phyloP scores from a whole-genome alignment of 2,797 vertebrate species.

The Crenuchus spilurus region DNA sequence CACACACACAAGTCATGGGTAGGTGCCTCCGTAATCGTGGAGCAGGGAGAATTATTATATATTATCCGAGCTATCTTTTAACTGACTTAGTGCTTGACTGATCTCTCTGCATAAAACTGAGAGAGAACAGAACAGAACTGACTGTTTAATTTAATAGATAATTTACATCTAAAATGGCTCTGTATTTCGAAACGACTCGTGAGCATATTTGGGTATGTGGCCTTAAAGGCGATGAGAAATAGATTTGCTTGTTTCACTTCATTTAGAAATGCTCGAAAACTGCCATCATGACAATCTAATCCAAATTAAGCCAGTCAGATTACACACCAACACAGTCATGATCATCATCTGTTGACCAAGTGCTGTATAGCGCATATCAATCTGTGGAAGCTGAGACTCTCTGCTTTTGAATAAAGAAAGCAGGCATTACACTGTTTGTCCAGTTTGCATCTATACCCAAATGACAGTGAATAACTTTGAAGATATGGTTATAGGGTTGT shows the following conservation, averaged over 20 bases:
- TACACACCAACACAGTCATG: neutral
- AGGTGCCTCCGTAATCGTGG: slow-evolving; percentile 53
- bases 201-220: slow-evolving; percentile 6
- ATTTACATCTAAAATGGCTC: slow-evolving; percentile 54
- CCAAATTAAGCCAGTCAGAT: neutral
- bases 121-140: slow-evolving; percentile 39
- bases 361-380: neutral
- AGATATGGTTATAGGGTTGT: too few species aligned
- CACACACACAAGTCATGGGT: slow-evolving; percentile 42
- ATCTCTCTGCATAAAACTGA: slow-evolving; percentile 18
- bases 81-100: slow-evolving; percentile 48
- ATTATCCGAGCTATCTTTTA: slow-evolving; percentile 39
- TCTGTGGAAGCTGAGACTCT: slow-evolving; percentile 2
- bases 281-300: slow-evolving; percentile 3
- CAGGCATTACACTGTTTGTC: too few species aligned
- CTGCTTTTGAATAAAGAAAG: too few species aligned
- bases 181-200: slow-evolving; percentile 38
- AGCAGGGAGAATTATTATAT: slow-evolving; percentile 48
- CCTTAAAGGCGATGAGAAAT: slow-evolving; percentile 5
- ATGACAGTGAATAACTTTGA: too few species aligned
- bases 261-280: slow-evolving; percentile 2
- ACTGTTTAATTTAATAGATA: slow-evolving; percentile 56
- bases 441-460: too few species aligned
- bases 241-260: slow-evolving; percentile 23
- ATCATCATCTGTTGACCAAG: slow-evolving; percentile 6